These are phyloP conservation scores for Netelia fuscicornis DNA, from an alignment of 2,888 invertebrate species.

Conservation along the genomic window DNA sequence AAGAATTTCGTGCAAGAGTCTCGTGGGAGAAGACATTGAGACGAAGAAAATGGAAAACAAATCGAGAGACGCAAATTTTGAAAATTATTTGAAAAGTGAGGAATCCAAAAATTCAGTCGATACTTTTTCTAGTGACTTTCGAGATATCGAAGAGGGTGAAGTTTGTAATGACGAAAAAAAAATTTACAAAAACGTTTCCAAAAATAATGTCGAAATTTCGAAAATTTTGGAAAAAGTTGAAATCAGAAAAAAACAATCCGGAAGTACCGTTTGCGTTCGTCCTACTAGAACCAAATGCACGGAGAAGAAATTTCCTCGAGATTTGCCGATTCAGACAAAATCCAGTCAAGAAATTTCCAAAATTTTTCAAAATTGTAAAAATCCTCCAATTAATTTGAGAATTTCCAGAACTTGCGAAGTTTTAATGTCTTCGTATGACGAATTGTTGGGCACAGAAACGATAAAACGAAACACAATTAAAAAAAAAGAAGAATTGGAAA, in stretches of 20 bases:
- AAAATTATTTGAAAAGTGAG: neutral
- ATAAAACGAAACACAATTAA: constrained; percentile 3
- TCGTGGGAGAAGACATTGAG: neutral
- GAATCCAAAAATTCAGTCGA: neutral
- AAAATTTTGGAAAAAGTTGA: neutral
- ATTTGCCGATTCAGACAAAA: constrained; percentile 37
- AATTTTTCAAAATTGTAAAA: constrained; percentile 36
- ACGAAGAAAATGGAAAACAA: constrained; percentile 11
- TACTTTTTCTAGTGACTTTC: neutral
- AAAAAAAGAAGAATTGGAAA: neutral
- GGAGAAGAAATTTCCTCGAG: constrained; percentile 55
- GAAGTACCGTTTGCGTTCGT: constrained; percentile 64
- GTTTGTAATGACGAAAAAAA: neutral
- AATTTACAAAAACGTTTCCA: neutral
- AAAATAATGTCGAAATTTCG: neutral
- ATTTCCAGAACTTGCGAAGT: constrained; percentile 59
- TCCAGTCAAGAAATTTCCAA: constrained; percentile 15
- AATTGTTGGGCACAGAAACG: neutral
- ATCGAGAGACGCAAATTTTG: constrained; percentile 2
- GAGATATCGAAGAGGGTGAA: neutral
- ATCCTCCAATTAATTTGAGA: constrained; percentile 19
- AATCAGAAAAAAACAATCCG: constrained; percentile 52
- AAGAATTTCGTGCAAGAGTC: neutral
- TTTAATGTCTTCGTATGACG: constrained; percentile 27
- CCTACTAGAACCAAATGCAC: constrained; percentile 64